Conservation (phyloP, 2,888 invertebrate species). For the Mamestra brassicae region DNA sequence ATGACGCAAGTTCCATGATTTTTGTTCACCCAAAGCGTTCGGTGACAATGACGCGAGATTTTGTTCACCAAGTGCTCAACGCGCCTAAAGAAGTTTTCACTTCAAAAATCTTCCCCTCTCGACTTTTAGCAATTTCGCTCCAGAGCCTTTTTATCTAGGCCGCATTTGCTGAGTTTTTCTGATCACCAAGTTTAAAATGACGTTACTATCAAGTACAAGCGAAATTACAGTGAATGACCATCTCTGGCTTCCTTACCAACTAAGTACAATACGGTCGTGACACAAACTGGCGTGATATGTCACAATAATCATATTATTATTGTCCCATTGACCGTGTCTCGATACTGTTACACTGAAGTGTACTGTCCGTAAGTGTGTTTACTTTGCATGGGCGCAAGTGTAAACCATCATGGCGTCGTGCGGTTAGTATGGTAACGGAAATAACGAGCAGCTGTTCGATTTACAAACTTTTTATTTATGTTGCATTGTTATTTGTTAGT, state of each 20-base stretch:
- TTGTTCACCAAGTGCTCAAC: no score
- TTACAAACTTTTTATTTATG: neutral
- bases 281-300: constrained; percentile 13
- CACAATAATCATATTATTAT: neutral
- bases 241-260: neutral
- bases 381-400: constrained; percentile 21
- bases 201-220: neutral
- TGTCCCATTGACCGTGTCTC: constrained; percentile 52
- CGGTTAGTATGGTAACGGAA: constrained; percentile 28
- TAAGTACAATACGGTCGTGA: neutral
- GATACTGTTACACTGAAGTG: constrained; percentile 50
- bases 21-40: no score
- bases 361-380: constrained; percentile 45
- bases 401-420: neutral
- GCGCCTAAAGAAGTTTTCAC: no score
- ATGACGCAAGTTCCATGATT: no score
- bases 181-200: neutral
- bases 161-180: no score
- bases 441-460: neutral
- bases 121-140: no score
- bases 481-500: no score
- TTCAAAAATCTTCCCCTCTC: no score
- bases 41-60: no score
- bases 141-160: no score
- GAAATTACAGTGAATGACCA: constrained; percentile 8